Evolutionary conservation across 2,113 vertebrate genomes (phyloP).

Genomic region (Saccopteryx leptura): DNA sequence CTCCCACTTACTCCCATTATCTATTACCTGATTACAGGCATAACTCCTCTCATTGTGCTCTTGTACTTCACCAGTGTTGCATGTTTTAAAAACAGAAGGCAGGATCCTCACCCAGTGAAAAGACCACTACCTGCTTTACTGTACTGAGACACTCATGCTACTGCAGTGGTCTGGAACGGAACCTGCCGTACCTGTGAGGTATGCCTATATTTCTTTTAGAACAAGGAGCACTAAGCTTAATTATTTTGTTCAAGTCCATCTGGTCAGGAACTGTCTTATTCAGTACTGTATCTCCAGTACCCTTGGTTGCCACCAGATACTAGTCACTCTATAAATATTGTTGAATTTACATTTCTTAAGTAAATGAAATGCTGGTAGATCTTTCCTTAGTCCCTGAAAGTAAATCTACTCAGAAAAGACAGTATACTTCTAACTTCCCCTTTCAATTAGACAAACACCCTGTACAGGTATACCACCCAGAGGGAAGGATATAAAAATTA

Average conservation of each 20-base stretch:
- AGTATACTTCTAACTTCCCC: not conserved
- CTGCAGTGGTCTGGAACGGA: not conserved
- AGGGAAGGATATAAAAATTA: not conserved
- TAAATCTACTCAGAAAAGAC: not conserved
- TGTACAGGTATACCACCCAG: not conserved
- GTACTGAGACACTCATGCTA: not conserved
- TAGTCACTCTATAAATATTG: not conserved
- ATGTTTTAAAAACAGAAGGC: too few relatives aligned
- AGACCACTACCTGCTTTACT: not conserved
- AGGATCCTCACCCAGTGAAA: not conserved
- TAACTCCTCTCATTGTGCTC: not conserved
- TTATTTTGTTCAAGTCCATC: not conserved
- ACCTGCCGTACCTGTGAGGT: not conserved
- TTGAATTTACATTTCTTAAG: not conserved
- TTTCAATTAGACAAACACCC: not conserved
- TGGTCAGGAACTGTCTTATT: not conserved
- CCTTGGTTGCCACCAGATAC: not conserved
- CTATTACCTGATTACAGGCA: not conserved
- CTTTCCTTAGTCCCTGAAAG: not conserved
- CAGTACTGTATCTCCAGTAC: not conserved
- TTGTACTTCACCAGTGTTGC: not conserved
- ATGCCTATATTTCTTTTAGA: not conserved
- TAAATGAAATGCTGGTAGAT: constrained; percentile 37
- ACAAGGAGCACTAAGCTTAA: not conserved
- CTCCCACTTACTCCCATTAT: not conserved